Evolutionary conservation across 2,797 vertebrate genomes (phyloP), one percentile per base, ranked within the genome.

Genomic region (Parauchenoglanis ngamensis): DNA sequence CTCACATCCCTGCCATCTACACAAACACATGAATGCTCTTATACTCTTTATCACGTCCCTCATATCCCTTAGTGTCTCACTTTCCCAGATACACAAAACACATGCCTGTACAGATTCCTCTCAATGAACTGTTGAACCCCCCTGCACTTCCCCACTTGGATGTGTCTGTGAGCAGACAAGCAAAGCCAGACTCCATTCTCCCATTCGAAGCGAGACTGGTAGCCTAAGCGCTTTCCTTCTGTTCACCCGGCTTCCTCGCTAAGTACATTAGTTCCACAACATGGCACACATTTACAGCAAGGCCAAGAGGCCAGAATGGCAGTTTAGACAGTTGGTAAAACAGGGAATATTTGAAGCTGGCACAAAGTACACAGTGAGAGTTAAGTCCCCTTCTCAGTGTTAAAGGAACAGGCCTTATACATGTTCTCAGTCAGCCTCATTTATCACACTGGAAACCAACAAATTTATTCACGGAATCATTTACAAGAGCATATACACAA

Each of bases 301-400:
- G 89, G 93, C 91, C 92, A 92, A 94, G 92, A 93, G 93, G 91
- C 92, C 92, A 95, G 94, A 95, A 94, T 93, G 94, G 94, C 94
- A 96, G 95, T 96, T 94, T 95, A 93, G 94, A 94, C 94, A 95
- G 95, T 95, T 96, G 93, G 94, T 95, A 95, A 95, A 96, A 96
- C 95, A 94, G 89, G 19, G 93, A 95, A 96, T 95, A 89, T 91
- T 95, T 95, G 93, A 94, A 92, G 91, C 91, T 93, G 82, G 89
- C 84, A 56, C 91, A 96, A 92, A 94, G 93, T 93, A 95, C 96
- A 96, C 94, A 94, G 68, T 73, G 90, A 92, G 90, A 90, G 91
- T 93, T 90, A 87, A 84, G 79, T 91, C 90, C 92, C 78, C 63
- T 56, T 13, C 23, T 80, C n/a, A 13, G 87, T 19, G 76, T 85